Percentiles rank a stretch among this genome's conserved stretches.
Evolutionary conservation across 2,888 invertebrate genomes (phyloP).

Genomic region (Dilophus febrilis): DNA sequence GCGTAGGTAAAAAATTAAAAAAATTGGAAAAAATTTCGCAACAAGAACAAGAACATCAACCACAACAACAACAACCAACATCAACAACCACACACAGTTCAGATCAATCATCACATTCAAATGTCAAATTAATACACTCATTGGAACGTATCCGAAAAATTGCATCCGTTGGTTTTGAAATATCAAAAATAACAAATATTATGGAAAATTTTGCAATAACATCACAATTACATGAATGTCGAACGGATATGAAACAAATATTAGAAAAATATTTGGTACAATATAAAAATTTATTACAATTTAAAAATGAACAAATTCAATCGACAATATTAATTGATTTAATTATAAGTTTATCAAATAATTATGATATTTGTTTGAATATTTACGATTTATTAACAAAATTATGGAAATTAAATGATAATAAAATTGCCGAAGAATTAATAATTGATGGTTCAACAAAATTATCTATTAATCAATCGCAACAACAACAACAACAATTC

Average conservation of each 20-base stretch:
- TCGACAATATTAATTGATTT: conserved; percentile 24
- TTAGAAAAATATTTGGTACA: conserved; percentile 18
- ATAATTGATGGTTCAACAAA: conserved; percentile 8
- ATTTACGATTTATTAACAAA: conserved; percentile 21
- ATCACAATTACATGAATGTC: conserved; percentile 18
- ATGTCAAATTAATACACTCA: too few relatives aligned
- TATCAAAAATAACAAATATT: conserved; percentile 41
- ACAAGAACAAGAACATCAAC: too few relatives aligned
- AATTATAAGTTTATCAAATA: conserved; percentile 22
- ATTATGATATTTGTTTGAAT: conserved; percentile 24
- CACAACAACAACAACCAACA: neutral
- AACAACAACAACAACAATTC: too few relatives aligned
- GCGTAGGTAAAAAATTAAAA: neutral
- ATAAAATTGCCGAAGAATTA: too few relatives aligned
- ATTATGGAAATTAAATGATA: neutral
- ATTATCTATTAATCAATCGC: too few relatives aligned
- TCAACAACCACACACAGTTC: neutral
- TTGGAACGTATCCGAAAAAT: conserved; percentile 33
- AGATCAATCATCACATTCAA: too few relatives aligned
- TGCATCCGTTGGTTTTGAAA: conserved; percentile 38
- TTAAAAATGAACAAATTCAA: conserved; percentile 19
- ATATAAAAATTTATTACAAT: conserved; percentile 22
- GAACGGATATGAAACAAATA: conserved; percentile 16
- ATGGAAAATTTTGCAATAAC: conserved; percentile 38
- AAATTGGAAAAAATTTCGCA: too few relatives aligned